Evolutionary conservation across 2,797 vertebrate genomes (phyloP), one percentile per base, ranked within the genome.

Genomic region (Coregonus suidteri): DNA sequence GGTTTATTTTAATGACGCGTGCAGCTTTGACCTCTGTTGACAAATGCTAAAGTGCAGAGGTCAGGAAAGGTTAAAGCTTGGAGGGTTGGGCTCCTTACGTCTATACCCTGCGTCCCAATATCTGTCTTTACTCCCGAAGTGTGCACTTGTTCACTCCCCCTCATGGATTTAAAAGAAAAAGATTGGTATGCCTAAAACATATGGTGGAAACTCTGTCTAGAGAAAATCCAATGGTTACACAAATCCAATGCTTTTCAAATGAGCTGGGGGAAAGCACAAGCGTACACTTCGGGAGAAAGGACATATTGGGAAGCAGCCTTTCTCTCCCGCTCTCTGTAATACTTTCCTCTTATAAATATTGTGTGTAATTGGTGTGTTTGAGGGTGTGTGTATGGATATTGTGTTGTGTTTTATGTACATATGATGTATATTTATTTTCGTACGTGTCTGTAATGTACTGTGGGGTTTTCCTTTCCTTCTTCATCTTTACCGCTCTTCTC

Each of bases 51-150:
- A 80, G 72, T 54, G 34, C 79, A 83, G 53, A 59, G 81, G 78
- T 85, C 80, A 81, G 77, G 71, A 78, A 76, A 85, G 75, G 88
- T 84, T 83, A 85, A 87, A 88, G 64, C 30, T 47, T 53, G 52
- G 18, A 76, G 75, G 16, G 75, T 68, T 75, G n/a, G 47, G 56
- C 64, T 9, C 34, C 65, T 67, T 69, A 52, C 31, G 30, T 77
- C 14, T 47, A 9, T 47, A 3, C 41, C 13, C 54, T 71, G 69
- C 66, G 31, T 25, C 30, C 41, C 53, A 30, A 34, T 76, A 37
- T 76, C 25, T 69, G 15, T 71, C 25, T 30, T 79, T 25, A 64
- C 59, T 64, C 59, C 59, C 9, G 59, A 64, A 25, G 59, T 64
- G 7, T 64, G 59, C 59, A 30, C 59, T 64, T 25, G 59, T 30